Evolutionary conservation across 2,113 vertebrate species (phyloP), one percentile per base, ranked within the genome.

Genomic region (Chaetura pelagica): DNA sequence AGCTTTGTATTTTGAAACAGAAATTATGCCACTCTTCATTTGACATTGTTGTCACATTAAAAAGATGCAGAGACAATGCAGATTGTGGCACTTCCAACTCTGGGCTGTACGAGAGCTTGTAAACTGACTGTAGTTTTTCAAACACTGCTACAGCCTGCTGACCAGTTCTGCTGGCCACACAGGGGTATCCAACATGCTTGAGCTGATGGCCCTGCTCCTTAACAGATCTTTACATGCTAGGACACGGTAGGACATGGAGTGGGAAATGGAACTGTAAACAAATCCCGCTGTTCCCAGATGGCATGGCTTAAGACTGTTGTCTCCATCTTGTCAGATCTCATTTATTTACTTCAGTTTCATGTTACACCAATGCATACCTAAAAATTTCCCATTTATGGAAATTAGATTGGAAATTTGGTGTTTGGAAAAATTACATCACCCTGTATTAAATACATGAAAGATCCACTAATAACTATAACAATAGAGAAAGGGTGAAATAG

Each of bases 211-310:
- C 63, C 17, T 74, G 34, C 15, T 90, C 83, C 80, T 81, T 84
- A 84, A 44, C 57, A 92, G 85, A 75, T 27, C 72, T 89, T 68
- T 82, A 48, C 90, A 7, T 89, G 66, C 52, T 93, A 91, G 83
- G 76, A 78, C 92, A 30, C 3, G 0, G 86, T 84, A 61, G 90
- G 94, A 68, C 88, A 84, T 92, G 92, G 93, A 95, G 44, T 72
- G 75, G 88, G 79, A 92, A 88, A 74, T 40, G 64, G 88, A 94
- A 61, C n/a, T 84, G 68, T 49, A 90, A 96, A 92, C 51, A 96
- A 93, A 90, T 73, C 96, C 94, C 86, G 93, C 92, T 94, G 92
- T 92, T 96, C 90, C 86, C 94, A 96, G 90, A 95, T 93, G 93
- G 96, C 64, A 59, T 75, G 83, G 66, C 73, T 93, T 76, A 72